Evolutionary conservation across 2,113 vertebrate genomes (phyloP).

Genomic region (Tricholaema leucomelas): DNA sequence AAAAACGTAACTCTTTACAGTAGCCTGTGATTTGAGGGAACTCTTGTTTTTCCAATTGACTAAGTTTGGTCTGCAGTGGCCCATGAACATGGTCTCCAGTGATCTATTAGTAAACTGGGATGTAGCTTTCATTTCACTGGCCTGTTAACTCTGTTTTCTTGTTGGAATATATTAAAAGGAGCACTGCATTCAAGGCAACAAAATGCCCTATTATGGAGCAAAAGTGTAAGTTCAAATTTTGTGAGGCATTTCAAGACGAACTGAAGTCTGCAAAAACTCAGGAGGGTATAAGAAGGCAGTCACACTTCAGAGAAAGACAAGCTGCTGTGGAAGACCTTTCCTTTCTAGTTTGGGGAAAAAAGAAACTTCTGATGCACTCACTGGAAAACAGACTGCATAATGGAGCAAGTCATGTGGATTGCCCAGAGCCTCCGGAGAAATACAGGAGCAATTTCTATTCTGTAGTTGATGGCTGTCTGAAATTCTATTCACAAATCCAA

Average conservation of each 20-base stretch:
- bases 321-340: conserved; percentile 84
- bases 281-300: conserved; percentile 81
- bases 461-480: conserved; percentile 93
- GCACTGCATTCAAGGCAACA: conserved; percentile 72
- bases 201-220: conserved; percentile 77
- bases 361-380: conserved; percentile 96
- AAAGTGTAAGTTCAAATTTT: conserved; percentile 80
- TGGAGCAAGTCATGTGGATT: conserved; percentile 92
- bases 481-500: conserved; percentile 99
- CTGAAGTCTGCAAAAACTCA: conserved; percentile 76
- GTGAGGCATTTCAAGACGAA: conserved; percentile 83
- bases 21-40: conserved; percentile 50
- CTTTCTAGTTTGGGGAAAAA: conserved; percentile 83
- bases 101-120: conserved; percentile 86
- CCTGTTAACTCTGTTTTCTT: conserved; percentile 75
- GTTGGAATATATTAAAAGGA: conserved; percentile 80
- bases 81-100: conserved; percentile 77
- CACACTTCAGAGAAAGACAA: conserved; percentile 86
- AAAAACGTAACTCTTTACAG: conserved; percentile 51
- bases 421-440: conserved; percentile 95
- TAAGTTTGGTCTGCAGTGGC: conserved; percentile 73
- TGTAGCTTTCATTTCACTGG: conserved; percentile 74
- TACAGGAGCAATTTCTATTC: conserved; percentile 99
- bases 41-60: conserved; percentile 68
- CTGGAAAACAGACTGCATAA: conserved; percentile 99